Base-by-base conservation (phyloP, 2,113 vertebrate genomes). In the Osmerus mordax region DNA sequence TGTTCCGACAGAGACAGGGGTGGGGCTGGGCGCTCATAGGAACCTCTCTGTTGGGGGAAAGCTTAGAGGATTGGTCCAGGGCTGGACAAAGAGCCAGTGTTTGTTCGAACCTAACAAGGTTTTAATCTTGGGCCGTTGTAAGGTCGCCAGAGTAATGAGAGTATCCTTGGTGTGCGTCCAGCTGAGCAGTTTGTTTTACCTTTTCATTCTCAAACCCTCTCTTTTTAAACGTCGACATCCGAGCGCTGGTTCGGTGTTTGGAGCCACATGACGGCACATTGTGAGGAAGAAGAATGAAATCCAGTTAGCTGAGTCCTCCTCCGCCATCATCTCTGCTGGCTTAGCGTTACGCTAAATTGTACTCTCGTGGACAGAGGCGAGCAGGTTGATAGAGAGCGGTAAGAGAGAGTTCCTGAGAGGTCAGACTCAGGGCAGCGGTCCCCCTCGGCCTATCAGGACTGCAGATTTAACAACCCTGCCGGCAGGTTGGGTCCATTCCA, bases 401-500 rank as follows among this genome's bases (percentile, higher is more conserved):
- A 3, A 54, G 53, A 54, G 13, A 54, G 53, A 54, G 53, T 54
- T 54, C 15, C 53, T 18, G 29, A 19, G 64, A 69, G 52, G 71
- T 72, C 67, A 74, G 60, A 19, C 21, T 52, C 65, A 36, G 32
- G 32, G 32, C 70, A 67, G 3, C 66, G 58, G 68, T 78, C 25
- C 58, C 66, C 59, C n/a, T 58, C 82, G 85, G 74, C 70, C 76
- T 54, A 72, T 58, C 69, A 68, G 67, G 41, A 1, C 41, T 68
- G 72, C 3, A 65, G 78, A 59, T 78, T 85, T 78, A 74, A 82
- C 73, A 64, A 54, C 68, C 53, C 67, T 73, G 60, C 51, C 2
- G 68, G 77, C 41, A 76, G 65, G 65, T 74, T 83, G 78, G 81
- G 73, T 70, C 72, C 69, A 69, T 64, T 82, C 77, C 79, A 72